phyloP scores from a whole-genome alignment of 2,888 invertebrate genomes.

The Hypolimnas misippus region DNA sequence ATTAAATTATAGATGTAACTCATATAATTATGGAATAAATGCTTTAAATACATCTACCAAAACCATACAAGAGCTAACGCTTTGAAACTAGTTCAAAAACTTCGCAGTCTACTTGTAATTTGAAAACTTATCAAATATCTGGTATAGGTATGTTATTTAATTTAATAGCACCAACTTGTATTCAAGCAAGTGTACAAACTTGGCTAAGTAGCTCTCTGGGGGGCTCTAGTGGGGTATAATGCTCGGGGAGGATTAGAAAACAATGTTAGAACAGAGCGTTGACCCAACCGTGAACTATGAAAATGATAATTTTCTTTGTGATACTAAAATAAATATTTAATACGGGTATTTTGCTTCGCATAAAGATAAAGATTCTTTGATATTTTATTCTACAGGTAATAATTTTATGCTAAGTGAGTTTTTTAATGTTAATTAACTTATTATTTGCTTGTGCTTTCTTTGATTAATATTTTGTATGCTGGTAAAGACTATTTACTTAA shows the following conservation, averaged over 20 bases:
- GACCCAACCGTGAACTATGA: constrained; percentile 17
- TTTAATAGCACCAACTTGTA: constrained; percentile 24
- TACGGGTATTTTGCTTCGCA: not conserved
- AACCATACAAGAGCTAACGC: not conserved
- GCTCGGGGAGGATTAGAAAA: constrained; percentile 34
- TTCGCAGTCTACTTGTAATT: not conserved
- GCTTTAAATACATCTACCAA: not conserved
- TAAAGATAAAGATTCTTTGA: no score
- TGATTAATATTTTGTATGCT: no score
- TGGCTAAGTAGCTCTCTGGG: constrained; percentile 26
- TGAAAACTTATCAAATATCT: not conserved
- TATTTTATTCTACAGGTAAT: no score
- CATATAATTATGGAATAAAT: no score
- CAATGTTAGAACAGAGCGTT: constrained; percentile 10
- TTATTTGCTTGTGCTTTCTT: no score
- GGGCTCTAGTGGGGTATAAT: constrained; percentile 18
- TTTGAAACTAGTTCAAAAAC: not conserved
- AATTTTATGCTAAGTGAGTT: no score
- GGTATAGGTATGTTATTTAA: constrained; percentile 4
- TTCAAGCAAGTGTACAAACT: constrained; percentile 23
- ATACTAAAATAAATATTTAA: constrained; percentile 10
- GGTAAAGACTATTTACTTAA: no score
- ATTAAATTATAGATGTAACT: no score
- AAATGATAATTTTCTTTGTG: constrained; percentile 13
- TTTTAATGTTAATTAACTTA: no score